Evolutionary conservation across 2,113 vertebrate genomes (phyloP), one percentile per base, ranked within the genome.

Genomic region (Otolemur garnettii): DNA sequence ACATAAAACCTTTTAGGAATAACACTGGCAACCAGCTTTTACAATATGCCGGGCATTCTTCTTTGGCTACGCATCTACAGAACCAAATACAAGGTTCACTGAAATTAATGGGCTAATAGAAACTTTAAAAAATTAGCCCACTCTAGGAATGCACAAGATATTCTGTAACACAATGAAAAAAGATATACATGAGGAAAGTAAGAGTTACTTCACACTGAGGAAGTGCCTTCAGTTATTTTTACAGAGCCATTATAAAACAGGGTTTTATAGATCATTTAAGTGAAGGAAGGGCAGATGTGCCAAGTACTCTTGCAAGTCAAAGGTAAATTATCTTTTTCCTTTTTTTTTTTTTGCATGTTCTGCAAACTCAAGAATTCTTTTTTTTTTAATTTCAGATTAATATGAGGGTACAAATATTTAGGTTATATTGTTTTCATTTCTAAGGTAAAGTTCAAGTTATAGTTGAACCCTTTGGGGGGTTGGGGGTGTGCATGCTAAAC

Each of bases 151-250:
- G 24, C 35, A 95, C 14, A 93, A 89, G 82, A 38, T 94, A 83
- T 45, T 87, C 33, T 59, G 21, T 71, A 95, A 93, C 0, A 3
- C 22, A 91, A 79, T 87, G 30, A 42, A 92, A 91, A 66, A 94
- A 83, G 62, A 79, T 17, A 74, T 0, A 95, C 38, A 64, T 26
- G 30, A 87, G 38, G 45, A 45, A 74, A 91, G 38, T 69, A 88
- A 96, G 38, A 45, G 38, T 62, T 87, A 92, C 38, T 75, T 79
- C 57, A 90, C 42, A n/a, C 35, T 94, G 22, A 68, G 22, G 18
- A 93, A 95, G 90, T 10, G 79, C 33, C 0, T 55, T 57, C 30
- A 28, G 28, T 64, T 96, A 72, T 96, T 96, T 95, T 85, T 82
- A 77, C 38, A 55, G 0, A 93, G 18, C 4, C 9, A 19, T 35